A percentile compares a stretch with the other conserved stretches of the same genome.
These are phyloP conservation scores for Rhagium mordax DNA, from an alignment of 2,888 invertebrate species.

Conservation along the genomic window DNA sequence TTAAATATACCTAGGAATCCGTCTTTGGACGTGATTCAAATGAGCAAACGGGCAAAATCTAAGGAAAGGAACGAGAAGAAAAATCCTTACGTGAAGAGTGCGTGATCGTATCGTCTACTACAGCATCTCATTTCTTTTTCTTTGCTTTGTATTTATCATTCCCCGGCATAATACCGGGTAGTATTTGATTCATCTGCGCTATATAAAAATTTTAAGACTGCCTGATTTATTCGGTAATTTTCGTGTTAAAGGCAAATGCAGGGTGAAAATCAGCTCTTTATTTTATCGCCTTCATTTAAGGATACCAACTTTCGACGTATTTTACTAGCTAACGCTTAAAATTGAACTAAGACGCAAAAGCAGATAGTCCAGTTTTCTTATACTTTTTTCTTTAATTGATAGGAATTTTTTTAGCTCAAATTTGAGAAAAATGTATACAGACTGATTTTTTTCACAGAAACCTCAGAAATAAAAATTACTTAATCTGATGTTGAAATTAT, in stretches of 20 bases:
- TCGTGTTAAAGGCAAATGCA: background rate
- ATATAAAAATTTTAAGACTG: background rate
- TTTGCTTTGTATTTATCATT: conserved; percentile 15
- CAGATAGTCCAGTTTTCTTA: too few species aligned
- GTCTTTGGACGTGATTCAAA: conserved; percentile 7
- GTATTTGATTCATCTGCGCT: background rate
- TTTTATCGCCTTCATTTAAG: background rate
- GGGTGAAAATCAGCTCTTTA: background rate
- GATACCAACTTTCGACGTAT: background rate
- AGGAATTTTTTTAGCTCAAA: too few species aligned
- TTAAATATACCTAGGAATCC: conserved; percentile 5
- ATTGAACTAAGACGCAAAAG: background rate
- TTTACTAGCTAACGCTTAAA: background rate
- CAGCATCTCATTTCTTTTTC: conserved; percentile 16
- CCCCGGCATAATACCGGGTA: background rate
- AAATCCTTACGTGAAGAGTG: conserved; percentile 15
- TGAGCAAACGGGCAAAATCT: background rate
- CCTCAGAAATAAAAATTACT: too few species aligned
- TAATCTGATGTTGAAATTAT: too few species aligned
- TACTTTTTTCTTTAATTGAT: too few species aligned
- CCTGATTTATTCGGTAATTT: background rate
- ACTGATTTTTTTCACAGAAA: too few species aligned
- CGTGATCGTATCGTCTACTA: background rate
- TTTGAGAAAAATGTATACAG: too few species aligned
- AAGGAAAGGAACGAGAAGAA: conserved; percentile 2